These are phyloP conservation scores for Gracilinanus agilis DNA, from an alignment of 2,113 vertebrate species.

Conservation along the genomic window DNA sequence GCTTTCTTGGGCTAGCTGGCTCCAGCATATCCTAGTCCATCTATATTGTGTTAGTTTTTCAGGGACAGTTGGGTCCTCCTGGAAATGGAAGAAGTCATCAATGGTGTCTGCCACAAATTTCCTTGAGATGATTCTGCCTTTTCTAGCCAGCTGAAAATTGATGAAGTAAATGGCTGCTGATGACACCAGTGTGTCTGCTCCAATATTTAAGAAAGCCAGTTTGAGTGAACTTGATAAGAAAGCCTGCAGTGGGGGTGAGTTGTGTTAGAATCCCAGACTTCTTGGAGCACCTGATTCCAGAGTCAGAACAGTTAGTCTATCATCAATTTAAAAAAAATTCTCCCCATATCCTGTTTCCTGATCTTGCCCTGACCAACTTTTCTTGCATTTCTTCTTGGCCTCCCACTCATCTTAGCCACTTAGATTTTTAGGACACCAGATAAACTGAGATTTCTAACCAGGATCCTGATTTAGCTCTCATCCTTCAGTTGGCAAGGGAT, in stretches of 20 bases:
- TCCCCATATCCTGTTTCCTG: neutral
- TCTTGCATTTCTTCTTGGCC: neutral
- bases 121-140: neutral
- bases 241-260: conserved; percentile 14
- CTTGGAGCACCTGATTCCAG: neutral
- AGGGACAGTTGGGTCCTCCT: neutral
- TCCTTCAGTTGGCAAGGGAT: neutral
- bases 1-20: neutral
- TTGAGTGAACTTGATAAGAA: neutral
- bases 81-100: neutral
- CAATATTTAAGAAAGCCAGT: neutral
- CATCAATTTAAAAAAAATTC: neutral
- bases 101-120: neutral
- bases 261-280: neutral
- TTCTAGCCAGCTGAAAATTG: neutral
- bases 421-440: neutral
- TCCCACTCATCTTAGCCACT: neutral
- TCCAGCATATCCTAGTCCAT: neutral
- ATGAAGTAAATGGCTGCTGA: neutral
- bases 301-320: neutral
- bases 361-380: neutral
- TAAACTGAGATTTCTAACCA: neutral
- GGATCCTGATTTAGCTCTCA: neutral
- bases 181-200: neutral
- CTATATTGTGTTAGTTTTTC: neutral